Conservation (phyloP, 2,888 invertebrate species). For the Dusona sp. region DNA sequence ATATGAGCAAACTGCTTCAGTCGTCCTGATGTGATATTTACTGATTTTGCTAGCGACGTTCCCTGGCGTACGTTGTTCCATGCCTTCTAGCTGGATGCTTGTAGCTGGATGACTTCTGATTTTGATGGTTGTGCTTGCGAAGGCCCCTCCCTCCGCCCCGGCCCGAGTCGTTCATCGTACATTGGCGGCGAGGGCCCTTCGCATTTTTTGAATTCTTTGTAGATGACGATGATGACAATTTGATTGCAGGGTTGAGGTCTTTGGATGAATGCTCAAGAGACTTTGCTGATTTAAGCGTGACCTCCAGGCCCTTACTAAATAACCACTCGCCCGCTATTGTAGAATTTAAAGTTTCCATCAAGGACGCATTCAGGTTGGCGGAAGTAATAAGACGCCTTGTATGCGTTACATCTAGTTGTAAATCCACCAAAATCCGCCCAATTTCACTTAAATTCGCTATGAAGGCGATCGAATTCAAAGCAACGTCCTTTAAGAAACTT, state of each 20-base stretch:
- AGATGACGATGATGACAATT: not conserved
- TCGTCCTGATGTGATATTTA: conserved; percentile 53
- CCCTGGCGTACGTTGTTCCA: not conserved
- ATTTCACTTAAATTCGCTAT: conserved; percentile 35
- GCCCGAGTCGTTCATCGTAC: not conserved
- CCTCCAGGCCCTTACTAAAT: conserved; percentile 56
- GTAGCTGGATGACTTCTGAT: not conserved
- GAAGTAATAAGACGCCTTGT: conserved; percentile 57
- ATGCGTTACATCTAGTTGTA: conserved; percentile 51
- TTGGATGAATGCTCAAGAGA: conserved; percentile 52
- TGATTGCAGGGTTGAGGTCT: conserved; percentile 27
- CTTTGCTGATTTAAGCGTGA: conserved; percentile 59
- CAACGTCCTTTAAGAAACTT: conserved; percentile 17
- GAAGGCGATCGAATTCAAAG: conserved; percentile 12
- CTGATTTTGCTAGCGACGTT: not conserved
- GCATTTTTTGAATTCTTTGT: not conserved
- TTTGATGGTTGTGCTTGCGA: not conserved
- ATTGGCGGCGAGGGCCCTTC: not conserved
- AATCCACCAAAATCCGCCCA: conserved; percentile 36
- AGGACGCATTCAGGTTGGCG: conserved; percentile 34
- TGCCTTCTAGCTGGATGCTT: not conserved
- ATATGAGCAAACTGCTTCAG: conserved; percentile 20
- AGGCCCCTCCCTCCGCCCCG: not conserved
- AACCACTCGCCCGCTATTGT: conserved; percentile 59
- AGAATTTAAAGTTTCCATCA: conserved; percentile 61